Base-by-base conservation (phyloP, 2,113 vertebrate genomes). In the Myxocyprinus asiaticus region DNA sequence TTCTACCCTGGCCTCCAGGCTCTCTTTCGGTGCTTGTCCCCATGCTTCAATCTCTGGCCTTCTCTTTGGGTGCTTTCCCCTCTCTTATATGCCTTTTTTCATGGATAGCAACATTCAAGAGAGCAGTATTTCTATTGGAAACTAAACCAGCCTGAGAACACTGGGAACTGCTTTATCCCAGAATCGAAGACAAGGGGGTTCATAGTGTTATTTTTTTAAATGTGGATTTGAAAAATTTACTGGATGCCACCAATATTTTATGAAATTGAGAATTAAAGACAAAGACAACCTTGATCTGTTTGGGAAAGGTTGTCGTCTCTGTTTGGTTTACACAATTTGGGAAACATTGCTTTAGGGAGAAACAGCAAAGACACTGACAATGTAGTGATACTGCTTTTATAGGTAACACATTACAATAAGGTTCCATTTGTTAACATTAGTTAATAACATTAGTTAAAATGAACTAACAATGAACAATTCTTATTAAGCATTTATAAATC, bases 1-100 rank as follows among this genome's bases (percentile, higher is more conserved):
- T 33, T 74, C n/a, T 74, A 50, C 58, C 58, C 58, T 50, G 44
- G 6, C 71, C 45, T 50, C 58, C 6, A 50, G 69, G 71, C 71
- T 42, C 22, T 33, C 15, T 75, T 51, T 50, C 15, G 11, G 58
- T 33, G 44, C 58, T 45, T 48, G n/a, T 63, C 45, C 43, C 17
- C 11, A 50, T 62, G n/a, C 48, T 74, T 74, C 15, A 17, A 8
- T 22, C n/a, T 22, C 9, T 44, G 48, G 0, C 9, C 45, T 5
- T 33, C 9, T 68, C 17, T 71, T 58, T 58, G 55, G 14, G n/a
- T 56, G 53, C 3, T 45, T 72, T 71, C 14, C 15, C 33, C 7
- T 4, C 55, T 73, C 12, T 33, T 33, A 58, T 17, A 15, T 73
- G 59, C 5, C 9, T 61, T 73, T 70, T 12, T 70, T 61, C n/a